Base-by-base conservation (phyloP, 2,113 vertebrate genomes). In the Odobenus rosmarus region DNA sequence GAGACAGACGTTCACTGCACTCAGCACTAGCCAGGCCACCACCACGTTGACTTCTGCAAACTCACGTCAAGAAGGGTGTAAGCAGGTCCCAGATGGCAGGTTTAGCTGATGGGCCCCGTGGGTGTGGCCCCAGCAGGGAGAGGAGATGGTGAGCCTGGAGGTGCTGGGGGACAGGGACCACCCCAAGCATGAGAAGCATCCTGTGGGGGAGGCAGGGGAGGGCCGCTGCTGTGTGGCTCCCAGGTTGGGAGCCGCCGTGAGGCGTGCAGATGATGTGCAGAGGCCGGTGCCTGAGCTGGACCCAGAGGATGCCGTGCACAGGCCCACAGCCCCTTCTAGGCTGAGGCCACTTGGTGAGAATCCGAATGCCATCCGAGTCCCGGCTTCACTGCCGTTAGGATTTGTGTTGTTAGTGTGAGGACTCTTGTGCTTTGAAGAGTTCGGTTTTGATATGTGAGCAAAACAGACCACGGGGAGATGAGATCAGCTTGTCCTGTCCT, bases 391-490 rank as follows among this genome's bases (percentile, higher is more conserved):
- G 64, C 67, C 19, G 0, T n/a, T 49, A 69, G 2, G 12, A 3
- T 71, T 15, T 36, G 19, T 33, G 5, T 7, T 31, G 57, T 61
- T 19, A 14, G 15, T 0, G 4, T 3, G 23, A 51, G 64, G n/a
- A 15, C n/a, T n/a, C 4, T 2, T 1, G 4, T 15, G 18, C 21
- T 3, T 0, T 8, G 23, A 1, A 2, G 21, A 5, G 28, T 33
- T 5, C 0, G 5, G 53, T 13, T 79, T 46, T 21, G 28, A 0
- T 19, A 16, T 1, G 5, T 24, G 36, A 57, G 28, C 18, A 3
- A 13, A 69, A 28, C 76, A 42, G 31, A 36, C 21, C 8, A 0
- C 39, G 3, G 3, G 51, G 67, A 14, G 69, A 36, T 6, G 53
- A 13, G 80, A 15, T 26, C 3, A 2, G 49, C 74, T 16, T 12